These are phyloP conservation scores for Crenichthys baileyi DNA, from an alignment of 2,797 vertebrate genomes.

Conservation along the genomic window DNA sequence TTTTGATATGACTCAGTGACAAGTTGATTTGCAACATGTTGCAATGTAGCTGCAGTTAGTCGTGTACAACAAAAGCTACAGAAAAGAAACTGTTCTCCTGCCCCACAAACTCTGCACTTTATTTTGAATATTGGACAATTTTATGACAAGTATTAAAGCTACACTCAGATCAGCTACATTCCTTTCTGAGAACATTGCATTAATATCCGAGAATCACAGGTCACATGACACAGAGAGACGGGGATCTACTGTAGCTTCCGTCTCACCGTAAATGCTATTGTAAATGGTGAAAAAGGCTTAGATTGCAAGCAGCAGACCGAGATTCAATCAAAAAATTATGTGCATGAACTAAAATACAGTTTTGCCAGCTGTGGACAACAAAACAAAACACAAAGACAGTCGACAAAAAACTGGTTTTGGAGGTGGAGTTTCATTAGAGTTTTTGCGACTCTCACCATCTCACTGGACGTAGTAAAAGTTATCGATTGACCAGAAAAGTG, in stretches of 20 bases:
- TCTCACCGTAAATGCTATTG: too few species aligned
- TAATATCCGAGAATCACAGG: background rate
- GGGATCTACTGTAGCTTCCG: background rate
- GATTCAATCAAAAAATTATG: background rate
- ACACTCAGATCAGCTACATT: background rate
- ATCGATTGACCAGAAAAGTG: too few species aligned
- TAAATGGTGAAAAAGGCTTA: background rate
- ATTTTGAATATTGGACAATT: background rate
- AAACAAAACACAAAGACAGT: background rate
- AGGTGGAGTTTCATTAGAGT: too few species aligned
- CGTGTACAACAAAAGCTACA: background rate
- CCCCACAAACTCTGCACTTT: background rate
- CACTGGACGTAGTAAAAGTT: too few species aligned
- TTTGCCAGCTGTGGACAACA: background rate
- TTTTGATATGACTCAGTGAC: too few species aligned
- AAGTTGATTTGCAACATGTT: background rate
- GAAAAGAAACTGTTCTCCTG: background rate
- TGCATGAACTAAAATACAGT: background rate
- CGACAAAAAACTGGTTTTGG: too few species aligned
- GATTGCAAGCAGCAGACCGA: background rate
- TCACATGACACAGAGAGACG: background rate
- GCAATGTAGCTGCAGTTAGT: background rate
- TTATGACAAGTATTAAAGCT: background rate
- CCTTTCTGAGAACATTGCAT: background rate
- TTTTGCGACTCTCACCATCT: too few species aligned